Base-by-base conservation (phyloP, 2,113 vertebrate genomes). In the Serinus canaria region DNA sequence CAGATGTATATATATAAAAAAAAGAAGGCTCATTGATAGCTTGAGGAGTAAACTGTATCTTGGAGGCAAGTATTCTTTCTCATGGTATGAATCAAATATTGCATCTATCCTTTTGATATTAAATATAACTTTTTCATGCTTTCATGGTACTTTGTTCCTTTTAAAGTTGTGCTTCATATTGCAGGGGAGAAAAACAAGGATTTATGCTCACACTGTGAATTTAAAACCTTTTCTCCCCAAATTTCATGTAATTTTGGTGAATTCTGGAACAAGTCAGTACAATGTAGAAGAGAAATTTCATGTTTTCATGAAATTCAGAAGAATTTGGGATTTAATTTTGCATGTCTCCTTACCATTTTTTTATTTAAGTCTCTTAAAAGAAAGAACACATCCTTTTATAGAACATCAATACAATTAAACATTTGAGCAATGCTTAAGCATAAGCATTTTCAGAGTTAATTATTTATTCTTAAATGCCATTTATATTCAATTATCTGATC, bases 1-100 rank as follows among this genome's bases (percentile, higher is more conserved):
- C 59, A 94, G 28, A 43, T 22, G 18, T 39, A 55, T 60, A n/a
- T n/a, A 33, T n/a, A 17, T 13, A 39, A 16, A 78, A 13, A 43
- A 59, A 53, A 69, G 75, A 37, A 39, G 14, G 9, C 35, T 83
- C 10, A 77, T n/a, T 77, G 35, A 52, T 63, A 63, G 11, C 28
- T 77, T 72, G 44, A 88, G 21, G 21, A 62, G n/a, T 44, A 72
- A 83, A 72, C 31, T 37, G 8, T 66, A 23, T 44, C 39, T 80
- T 43, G n/a, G 94, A 93, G 55, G 39, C 41, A 93, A 91, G 15
- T 30, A 53, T 87, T 39, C 6, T 67, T 87, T 85, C 30, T 69
- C 33, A 66, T 52, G 19, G 13, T 62, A 47, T 73, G 56, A 92
- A 80, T 59, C 43, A 77, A 27, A 76, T 64, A 82, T 47, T 83